Conservation (phyloP, 2,797 vertebrate genomes). For the Sebastes jordani region DNA sequence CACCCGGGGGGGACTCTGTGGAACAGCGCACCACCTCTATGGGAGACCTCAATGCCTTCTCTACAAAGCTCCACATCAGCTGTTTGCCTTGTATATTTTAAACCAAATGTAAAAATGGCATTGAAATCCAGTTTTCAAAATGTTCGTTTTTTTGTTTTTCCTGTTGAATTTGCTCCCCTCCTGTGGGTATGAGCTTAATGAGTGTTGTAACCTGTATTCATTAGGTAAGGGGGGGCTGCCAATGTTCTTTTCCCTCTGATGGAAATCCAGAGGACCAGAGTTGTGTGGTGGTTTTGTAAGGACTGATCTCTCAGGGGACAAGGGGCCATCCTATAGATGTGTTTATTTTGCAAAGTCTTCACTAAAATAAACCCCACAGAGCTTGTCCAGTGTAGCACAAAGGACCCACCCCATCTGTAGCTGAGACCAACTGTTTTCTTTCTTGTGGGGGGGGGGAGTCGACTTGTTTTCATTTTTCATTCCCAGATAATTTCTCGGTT, state of each 20-base stretch:
- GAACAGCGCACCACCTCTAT: slow-evolving; percentile 57
- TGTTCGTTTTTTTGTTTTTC: slow-evolving; percentile 12
- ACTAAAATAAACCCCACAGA: slow-evolving; percentile 42
- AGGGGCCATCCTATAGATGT: slow-evolving; percentile 55
- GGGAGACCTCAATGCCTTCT: slow-evolving; percentile 69
- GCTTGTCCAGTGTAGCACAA: slow-evolving; percentile 56
- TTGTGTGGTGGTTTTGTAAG: slow-evolving; percentile 45
- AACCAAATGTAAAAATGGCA: slow-evolving; percentile 70
- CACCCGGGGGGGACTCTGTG: slow-evolving; percentile 44
- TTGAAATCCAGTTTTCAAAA: slow-evolving; percentile 51
- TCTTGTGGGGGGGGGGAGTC: not conserved
- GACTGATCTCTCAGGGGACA: slow-evolving; percentile 75
- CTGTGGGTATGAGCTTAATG: slow-evolving; percentile 40
- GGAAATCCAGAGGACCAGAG: slow-evolving; percentile 49
- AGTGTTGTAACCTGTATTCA: slow-evolving; percentile 36
- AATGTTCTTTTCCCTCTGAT: slow-evolving; percentile 48
- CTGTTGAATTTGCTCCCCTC: slow-evolving; percentile 32
- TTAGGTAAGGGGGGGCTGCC: slow-evolving; percentile 31
- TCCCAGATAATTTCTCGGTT: slow-evolving; percentile 40
- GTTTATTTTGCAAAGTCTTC: slow-evolving; percentile 42
- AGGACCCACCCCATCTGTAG: slow-evolving; percentile 57
- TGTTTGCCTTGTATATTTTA: slow-evolving; percentile 70
- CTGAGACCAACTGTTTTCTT: slow-evolving; percentile 60
- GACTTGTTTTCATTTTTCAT: slow-evolving; percentile 46
- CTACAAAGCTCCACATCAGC: slow-evolving; percentile 63